Evolutionary conservation across 2,797 vertebrate species (phyloP).

Genomic region (Mormyrus hasselquistii): DNA sequence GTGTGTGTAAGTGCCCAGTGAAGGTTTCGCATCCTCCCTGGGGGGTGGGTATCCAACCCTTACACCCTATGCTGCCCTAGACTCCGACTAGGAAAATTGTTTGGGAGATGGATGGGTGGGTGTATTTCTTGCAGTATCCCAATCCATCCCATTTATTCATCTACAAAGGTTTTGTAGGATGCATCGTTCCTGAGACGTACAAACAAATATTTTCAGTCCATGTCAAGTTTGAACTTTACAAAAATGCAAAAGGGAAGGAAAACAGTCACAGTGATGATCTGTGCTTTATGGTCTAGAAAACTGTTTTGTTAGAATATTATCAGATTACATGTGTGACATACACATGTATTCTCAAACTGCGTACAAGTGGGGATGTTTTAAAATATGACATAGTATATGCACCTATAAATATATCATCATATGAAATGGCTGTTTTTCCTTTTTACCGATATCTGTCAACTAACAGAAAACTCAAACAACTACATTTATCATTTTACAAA

Average conservation of each 20-base stretch:
- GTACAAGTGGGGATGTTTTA: neutral
- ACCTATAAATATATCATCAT: neutral
- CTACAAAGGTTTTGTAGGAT: neutral
- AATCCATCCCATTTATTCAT: neutral
- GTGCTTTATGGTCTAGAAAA: neutral
- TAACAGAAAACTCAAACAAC: neutral
- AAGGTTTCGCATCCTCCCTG: neutral
- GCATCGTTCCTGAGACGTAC: conserved; percentile 58
- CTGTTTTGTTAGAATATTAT: neutral
- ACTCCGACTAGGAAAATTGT: neutral
- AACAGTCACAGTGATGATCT: neutral
- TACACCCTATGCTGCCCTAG: neutral
- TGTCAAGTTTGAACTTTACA: conserved; percentile 3
- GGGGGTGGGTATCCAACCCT: neutral
- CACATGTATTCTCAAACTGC: neutral
- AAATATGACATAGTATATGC: neutral
- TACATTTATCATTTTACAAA: neutral
- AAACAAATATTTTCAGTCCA: conserved; percentile 36
- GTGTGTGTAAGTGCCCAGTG: neutral
- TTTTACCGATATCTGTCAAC: neutral
- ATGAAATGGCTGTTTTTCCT: neutral
- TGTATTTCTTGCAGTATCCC: neutral
- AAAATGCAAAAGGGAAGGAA: neutral
- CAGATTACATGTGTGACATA: neutral
- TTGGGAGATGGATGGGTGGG: neutral